Percentiles rank a stretch among this genome's conserved stretches.
Evolutionary conservation across 2,888 invertebrate species (phyloP).

Genomic region (Cremastobaeus sp.): DNA sequence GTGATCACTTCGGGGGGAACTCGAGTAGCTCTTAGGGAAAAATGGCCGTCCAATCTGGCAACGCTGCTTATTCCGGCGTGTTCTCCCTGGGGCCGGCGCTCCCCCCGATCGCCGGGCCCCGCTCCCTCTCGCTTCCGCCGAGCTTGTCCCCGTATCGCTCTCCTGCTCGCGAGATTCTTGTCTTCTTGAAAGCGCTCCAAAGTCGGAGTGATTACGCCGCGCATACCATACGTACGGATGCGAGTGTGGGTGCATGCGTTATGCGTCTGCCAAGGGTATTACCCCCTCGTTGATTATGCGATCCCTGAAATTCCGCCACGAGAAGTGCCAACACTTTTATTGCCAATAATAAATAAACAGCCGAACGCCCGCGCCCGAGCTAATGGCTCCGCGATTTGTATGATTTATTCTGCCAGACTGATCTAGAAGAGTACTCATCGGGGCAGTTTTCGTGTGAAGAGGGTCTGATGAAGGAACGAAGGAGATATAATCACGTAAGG

Average conservation of each 20-base stretch:
- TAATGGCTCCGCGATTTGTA: no score
- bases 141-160: constrained; percentile 46
- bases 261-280: constrained; percentile 51
- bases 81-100: constrained; percentile 51
- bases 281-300: constrained; percentile 53
- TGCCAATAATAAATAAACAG: constrained; percentile 13
- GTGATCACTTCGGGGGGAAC: constrained; percentile 42
- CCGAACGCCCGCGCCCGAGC: not conserved
- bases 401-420: no score
- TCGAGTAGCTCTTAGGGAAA: constrained; percentile 42
- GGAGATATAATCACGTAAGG: no score
- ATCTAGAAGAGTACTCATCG: no score
- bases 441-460: no score
- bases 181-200: constrained; percentile 57
- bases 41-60: constrained; percentile 47
- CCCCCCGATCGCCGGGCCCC: constrained; percentile 31
- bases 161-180: constrained; percentile 50
- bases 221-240: constrained; percentile 43
- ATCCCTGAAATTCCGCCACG: constrained; percentile 51
- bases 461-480: no score
- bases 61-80: constrained; percentile 47
- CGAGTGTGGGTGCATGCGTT: constrained; percentile 56
- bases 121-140: constrained; percentile 8
- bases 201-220: constrained; percentile 59
- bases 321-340: constrained; percentile 35